Evolutionary conservation across 2,113 vertebrate genomes (phyloP).

Genomic region (Petromus typicus): DNA sequence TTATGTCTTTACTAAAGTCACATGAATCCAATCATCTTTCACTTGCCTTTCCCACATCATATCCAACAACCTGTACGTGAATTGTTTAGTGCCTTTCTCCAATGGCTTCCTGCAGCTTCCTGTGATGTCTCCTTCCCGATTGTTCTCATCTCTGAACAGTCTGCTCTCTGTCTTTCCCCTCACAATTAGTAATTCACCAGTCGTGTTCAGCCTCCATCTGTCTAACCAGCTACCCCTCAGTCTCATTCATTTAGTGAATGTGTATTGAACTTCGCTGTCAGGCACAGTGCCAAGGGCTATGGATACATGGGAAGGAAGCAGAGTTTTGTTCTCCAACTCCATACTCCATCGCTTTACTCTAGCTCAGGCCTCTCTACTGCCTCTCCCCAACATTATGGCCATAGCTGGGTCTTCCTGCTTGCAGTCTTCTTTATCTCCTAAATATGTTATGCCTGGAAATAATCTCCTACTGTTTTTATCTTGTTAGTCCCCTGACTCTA

Average conservation of each 20-base stretch:
- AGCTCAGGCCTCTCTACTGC: background rate
- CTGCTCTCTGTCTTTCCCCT: background rate
- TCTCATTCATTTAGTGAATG: background rate
- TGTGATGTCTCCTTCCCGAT: background rate
- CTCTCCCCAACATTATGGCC: background rate
- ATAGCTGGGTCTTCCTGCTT: background rate
- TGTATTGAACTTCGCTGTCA: background rate
- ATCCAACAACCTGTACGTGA: conserved; percentile 21
- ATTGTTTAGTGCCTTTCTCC: background rate
- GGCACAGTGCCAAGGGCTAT: background rate
- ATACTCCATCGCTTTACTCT: background rate
- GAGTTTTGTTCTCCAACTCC: background rate
- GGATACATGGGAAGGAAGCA: background rate
- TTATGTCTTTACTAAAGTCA: conserved; percentile 32
- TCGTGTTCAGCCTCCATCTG: background rate
- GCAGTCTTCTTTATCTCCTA: background rate
- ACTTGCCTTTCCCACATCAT: conserved; percentile 31
- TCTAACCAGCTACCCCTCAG: background rate
- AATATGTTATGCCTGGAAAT: background rate
- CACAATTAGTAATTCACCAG: background rate
- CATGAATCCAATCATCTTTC: background rate
- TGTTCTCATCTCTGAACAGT: background rate
- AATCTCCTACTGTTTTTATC: background rate
- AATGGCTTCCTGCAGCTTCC: background rate
- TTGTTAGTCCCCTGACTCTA: background rate